Evolutionary conservation across 2,888 invertebrate species (phyloP).

Genomic region (Andrena minutula): DNA sequence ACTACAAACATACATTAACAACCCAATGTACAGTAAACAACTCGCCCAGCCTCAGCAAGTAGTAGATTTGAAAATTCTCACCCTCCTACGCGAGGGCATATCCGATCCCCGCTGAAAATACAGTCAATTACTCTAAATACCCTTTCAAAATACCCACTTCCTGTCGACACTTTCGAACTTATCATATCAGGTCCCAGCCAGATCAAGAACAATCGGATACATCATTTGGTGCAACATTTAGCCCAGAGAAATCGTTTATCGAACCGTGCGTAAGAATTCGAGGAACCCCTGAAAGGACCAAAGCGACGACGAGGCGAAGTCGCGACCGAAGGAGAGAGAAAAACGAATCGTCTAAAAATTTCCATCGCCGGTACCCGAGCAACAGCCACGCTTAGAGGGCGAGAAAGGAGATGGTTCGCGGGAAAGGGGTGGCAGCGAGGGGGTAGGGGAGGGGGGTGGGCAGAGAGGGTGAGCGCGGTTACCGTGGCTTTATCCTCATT

Average conservation of each 20-base stretch:
- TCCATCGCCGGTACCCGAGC: constrained; percentile 48
- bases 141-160: too few species aligned
- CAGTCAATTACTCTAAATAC: too few species aligned
- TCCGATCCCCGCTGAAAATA: too few species aligned
- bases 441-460: constrained; percentile 8
- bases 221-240: too few species aligned
- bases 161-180: too few species aligned
- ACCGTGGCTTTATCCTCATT: constrained; percentile 68
- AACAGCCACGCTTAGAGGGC: constrained; percentile 55
- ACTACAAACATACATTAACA: too few species aligned
- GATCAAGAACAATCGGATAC: too few species aligned
- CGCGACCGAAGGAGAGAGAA: neutral
- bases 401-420: constrained; percentile 22
- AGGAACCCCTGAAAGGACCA: neutral
- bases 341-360: constrained; percentile 47
- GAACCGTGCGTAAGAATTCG: neutral
- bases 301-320: neutral
- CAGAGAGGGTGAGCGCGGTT: constrained; percentile 53
- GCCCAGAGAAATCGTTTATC: neutral
- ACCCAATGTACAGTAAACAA: too few species aligned
- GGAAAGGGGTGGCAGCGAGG: constrained; percentile 2
- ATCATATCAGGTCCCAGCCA: too few species aligned
- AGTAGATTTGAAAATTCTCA: too few species aligned
- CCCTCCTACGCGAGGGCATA: too few species aligned
- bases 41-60: too few species aligned